Base-by-base conservation (phyloP, 2,888 invertebrate species). In the Caenorhabditis sinica region DNA sequence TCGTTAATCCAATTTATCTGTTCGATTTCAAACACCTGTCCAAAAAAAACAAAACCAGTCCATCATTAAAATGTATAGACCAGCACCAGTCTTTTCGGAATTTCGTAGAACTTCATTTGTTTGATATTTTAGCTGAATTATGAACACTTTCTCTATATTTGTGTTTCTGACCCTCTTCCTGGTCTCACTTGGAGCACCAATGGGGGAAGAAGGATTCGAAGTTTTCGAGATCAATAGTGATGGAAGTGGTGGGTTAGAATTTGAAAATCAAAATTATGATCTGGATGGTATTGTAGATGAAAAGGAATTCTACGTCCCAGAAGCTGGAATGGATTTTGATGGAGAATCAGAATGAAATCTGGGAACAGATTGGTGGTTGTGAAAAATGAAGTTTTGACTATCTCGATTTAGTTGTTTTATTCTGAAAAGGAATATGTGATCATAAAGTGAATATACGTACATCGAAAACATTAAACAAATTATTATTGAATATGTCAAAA, bases 141-240 rank as follows among this genome's bases (percentile, higher is more conserved):
- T 56, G 56, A 56, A 56, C 9, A 23, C 28, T 25, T 28, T 56
- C 28, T 4, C 5, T 13, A 25, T 56, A 13, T 28, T 56, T 20
- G 2, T 56, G 4, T 15, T 56, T 15, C 28, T 56, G 2, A 3
- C 28, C 0, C 15, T 56, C 1, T 56, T 28, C 2, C 2, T 56
- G 9, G 0, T 28, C 28, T 28, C 56, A 25, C 5, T 25, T 2
- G 25, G 25, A 25, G 56, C 28, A 28, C 45, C 65, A 2, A 45
- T 45, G 28, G 65, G 45, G 9, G 65, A 43, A 2, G 65, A 45
- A n/a, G 65, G 65, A 8, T 65, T 65, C 28, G 65, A 65, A 15
- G 65, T 65, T 45, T 65, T 65, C 28, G 65, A 65, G 30, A 65
- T 65, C 15, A 65, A 45, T 28, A 45, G 65, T n/a, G 25, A 43